Evolutionary conservation across 2,888 invertebrate species (phyloP).

Genomic region (Protonemura montana): DNA sequence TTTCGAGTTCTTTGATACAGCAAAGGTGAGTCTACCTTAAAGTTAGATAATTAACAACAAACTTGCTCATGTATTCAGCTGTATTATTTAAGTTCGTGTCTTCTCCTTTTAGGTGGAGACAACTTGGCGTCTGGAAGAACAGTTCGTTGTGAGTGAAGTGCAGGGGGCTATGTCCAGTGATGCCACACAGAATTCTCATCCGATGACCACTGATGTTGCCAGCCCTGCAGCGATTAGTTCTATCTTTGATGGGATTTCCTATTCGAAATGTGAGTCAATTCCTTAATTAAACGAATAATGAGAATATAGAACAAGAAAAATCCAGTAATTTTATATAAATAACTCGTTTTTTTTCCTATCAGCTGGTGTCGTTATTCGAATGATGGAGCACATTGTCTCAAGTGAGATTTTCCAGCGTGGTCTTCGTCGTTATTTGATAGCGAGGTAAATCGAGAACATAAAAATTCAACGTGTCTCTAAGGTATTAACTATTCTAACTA

Average conservation of each 20-base stretch:
- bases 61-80: neutral
- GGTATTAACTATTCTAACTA: neutral
- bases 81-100: neutral
- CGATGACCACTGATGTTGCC: conserved; percentile 55
- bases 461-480: too few relatives aligned
- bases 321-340: neutral
- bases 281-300: neutral
- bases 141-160: conserved; percentile 60
- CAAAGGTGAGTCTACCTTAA: conserved; percentile 52
- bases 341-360: conserved; percentile 41
- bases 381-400: conserved; percentile 89
- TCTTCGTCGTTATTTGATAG: conserved; percentile 74
- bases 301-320: neutral
- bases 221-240: conserved; percentile 48
- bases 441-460: conserved; percentile 63
- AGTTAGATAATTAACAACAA: too few relatives aligned
- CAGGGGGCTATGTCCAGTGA: conserved; percentile 60
- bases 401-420: conserved; percentile 76
- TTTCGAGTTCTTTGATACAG: conserved; percentile 73
- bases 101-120: conserved; percentile 53
- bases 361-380: conserved; percentile 88
- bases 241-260: conserved; percentile 42
- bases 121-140: conserved; percentile 60
- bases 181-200: conserved; percentile 60
- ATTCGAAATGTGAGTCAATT: conserved; percentile 42